Evolutionary conservation across 2,797 vertebrate species (phyloP), one percentile per base, ranked within the genome.

Genomic region (Pseudomugil gertrudae): DNA sequence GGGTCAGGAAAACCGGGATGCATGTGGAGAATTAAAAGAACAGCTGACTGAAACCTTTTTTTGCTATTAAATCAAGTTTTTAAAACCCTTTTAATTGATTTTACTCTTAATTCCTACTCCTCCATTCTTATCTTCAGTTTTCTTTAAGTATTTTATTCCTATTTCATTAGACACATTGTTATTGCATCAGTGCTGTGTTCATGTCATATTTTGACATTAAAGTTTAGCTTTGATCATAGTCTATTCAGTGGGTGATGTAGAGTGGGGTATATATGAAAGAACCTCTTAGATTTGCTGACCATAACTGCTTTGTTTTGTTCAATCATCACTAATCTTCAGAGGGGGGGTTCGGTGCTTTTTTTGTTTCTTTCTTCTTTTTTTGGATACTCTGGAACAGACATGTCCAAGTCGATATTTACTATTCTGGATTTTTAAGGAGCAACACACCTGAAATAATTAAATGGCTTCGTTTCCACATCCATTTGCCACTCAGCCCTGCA

Each of bases 171-270:
- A 52, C 17, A 53, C 47, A 23, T 73, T 32, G 36, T 11, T 30
- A 67, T 81, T 78, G 66, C 47, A 38, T 74, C 69, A 61, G 63
- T n/a, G 1, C 74, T 76, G 57, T 52, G 3, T 55, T 52, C 19
- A 0, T 51, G 52, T 65, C 57, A 74, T 30, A 59, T 60, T 78
- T 73, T 75, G 71, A 80, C 64, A 68, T 57, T 27, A 60, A 57
- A 26, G 27, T 9, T 59, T 36, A 23, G 68, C 77, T 83, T 89
- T 82, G 76, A 81, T 86, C 62, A 45, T 43, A 32, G 14, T 24
- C 45, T 30, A 43, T 60, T 67, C 26, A 70, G 33, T 70, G 33
- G 40, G 43, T 2, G 17, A n/a, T n/a, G n/a, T n/a, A n/a, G n/a
- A n/a, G 27, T 56, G 5, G 19, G 9, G 58, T 54, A 38, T 40